These are phyloP conservation scores for Drosophila prosaltans DNA, from an alignment of 1,140 invertebrate genomes.

Conservation along the genomic window DNA sequence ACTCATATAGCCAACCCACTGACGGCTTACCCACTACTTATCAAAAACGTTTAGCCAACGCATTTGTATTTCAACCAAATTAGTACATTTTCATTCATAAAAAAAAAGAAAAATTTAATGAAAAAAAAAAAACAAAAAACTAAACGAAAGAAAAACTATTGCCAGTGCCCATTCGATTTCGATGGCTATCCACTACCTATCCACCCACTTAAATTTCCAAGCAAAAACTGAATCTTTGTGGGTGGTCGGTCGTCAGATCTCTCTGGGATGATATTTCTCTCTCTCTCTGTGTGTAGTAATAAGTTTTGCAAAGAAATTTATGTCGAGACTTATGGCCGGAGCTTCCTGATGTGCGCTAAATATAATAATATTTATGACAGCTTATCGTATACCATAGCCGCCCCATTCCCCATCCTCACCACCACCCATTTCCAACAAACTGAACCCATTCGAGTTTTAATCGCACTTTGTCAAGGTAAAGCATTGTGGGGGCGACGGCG, in stretches of 20 bases:
- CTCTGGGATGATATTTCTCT: neutral
- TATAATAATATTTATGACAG: constrained; percentile 45
- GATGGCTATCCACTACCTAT: neutral
- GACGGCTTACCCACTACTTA: constrained; percentile 26
- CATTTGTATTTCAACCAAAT: constrained; percentile 41
- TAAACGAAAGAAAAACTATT: neutral
- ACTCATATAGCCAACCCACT: neutral
- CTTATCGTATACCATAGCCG: constrained; percentile 5
- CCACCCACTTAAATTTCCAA: neutral
- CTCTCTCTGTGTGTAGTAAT: neutral
- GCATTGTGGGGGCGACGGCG: constrained; percentile 25
- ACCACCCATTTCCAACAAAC: neutral
- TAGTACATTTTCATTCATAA: constrained; percentile 71
- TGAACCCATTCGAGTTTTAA: constrained; percentile 55
- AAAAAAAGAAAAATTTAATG: constrained; percentile 20
- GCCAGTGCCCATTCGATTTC: neutral
- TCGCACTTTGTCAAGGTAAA: constrained; percentile 67
- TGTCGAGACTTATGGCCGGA: neutral
- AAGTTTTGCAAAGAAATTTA: constrained; percentile 15
- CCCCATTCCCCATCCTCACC: neutral
- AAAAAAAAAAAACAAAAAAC: neutral
- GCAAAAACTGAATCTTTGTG: constrained; percentile 1
- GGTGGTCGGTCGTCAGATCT: constrained; percentile 9
- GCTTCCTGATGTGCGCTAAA: constrained; percentile 16
- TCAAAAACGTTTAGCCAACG: constrained; percentile 55